Evolutionary conservation across 2,888 invertebrate species (phyloP).

Genomic region (Criorhina ranunculi): DNA sequence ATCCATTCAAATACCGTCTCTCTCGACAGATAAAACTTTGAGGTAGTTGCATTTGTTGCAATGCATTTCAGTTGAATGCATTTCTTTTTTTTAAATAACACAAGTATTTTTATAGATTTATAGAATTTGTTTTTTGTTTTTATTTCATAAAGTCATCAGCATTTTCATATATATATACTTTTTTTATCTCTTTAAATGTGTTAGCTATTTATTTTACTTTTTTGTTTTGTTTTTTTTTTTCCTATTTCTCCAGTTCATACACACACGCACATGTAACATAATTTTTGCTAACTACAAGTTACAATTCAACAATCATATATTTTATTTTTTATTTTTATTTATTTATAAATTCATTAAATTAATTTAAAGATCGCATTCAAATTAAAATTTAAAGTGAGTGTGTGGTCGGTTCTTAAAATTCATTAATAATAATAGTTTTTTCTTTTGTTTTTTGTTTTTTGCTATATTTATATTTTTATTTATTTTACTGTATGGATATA

Average conservation of each 20-base stretch:
- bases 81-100: too few species aligned
- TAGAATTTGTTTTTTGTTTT: conserved; percentile 66
- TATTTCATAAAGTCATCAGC: conserved; percentile 72
- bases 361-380: conserved; percentile 55
- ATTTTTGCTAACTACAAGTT: conserved; percentile 69
- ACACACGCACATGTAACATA: conserved; percentile 71
- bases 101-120: conserved; percentile 57
- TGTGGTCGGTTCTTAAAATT: conserved; percentile 66
- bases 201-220: conserved; percentile 49
- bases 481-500: conserved; percentile 48
- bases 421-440: conserved; percentile 42
- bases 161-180: conserved; percentile 55
- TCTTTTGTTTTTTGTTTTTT: neutral
- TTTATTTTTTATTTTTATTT: conserved; percentile 21
- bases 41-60: too few species aligned
- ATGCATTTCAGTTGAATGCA: too few species aligned
- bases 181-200: conserved; percentile 46
- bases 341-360: conserved; percentile 59
- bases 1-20: too few species aligned
- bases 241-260: conserved; percentile 60
- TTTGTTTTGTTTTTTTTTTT: conserved; percentile 31
- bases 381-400: conserved; percentile 55
- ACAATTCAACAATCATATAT: conserved; percentile 64
- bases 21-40: too few species aligned
- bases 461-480: neutral